Evolutionary conservation across 2,888 invertebrate genomes (phyloP), one percentile per base, ranked within the genome.

Genomic region (Diarsia dahlii): DNA sequence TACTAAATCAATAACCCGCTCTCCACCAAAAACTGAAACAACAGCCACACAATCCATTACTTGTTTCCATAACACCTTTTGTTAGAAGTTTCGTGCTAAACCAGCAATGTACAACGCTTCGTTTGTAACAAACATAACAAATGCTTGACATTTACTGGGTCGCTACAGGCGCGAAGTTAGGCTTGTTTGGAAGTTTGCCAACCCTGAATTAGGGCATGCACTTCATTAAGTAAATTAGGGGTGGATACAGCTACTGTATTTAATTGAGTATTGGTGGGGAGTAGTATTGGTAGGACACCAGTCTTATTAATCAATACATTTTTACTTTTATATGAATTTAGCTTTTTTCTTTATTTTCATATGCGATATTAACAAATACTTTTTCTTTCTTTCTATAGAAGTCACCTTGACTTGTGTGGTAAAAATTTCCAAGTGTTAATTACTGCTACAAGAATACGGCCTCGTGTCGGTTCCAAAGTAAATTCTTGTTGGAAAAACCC

Each of bases 211-310:
- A 92, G 92, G 89, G 87, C 91, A 89, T 86, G 82, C 88, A 89
- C 89, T 92, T 93, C 90, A 90, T 91, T 92, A 90, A 88, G 86
- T 89, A 89, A 92, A 93, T 92, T 92, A 93, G 90, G 67, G 73
- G 89, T 87, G 85, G 80, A 74, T 70, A 84, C 66, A 56, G 81
- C 78, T 78, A 77, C 85, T 72, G 78, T 20, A 64, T 52, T 34
- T n/a, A 71, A 65, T 56, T 79, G 45, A 75, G 74, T 66, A 71
- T 39, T 64, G 56, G 45, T 46, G 45, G 13, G 56, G 45, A n/a
- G n/a, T n/a, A 75, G 74, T 66, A 71, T 39, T 64, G 56, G 45
- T 46, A 39, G 13, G 56, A 34, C 8, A 60, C 58, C 48, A 58
- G 15, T 71, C 3, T 39, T 39, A 39, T 3, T 4, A 39, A 39